Percentiles rank a stretch among this genome's conserved stretches.
phyloP scores from a whole-genome alignment of 2,113 vertebrate genomes.

The Sylvia atricapilla region DNA sequence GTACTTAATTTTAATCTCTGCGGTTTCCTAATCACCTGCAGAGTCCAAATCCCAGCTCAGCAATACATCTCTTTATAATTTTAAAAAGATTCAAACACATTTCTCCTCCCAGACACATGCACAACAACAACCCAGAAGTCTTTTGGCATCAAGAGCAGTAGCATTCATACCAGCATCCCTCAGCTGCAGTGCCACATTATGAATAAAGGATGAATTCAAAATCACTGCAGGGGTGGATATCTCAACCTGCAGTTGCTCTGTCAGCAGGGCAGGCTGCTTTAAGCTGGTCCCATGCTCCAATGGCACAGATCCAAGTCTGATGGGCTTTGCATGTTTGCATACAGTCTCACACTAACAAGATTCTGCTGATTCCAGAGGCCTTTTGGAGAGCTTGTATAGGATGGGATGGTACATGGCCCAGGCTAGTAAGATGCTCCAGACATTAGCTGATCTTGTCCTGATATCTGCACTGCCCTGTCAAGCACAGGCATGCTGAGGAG shows the following conservation, averaged over 20 bases:
- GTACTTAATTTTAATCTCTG: not conserved
- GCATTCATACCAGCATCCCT: not conserved
- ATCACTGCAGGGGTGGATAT: not conserved
- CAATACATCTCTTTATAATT: not conserved
- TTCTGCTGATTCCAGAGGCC: not conserved
- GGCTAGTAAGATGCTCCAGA: not conserved
- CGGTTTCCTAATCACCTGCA: not conserved
- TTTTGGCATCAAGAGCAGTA: not conserved
- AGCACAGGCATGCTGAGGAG: not conserved
- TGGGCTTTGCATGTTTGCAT: rapidly evolving
- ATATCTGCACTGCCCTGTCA: not conserved
- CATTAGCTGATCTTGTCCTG: not conserved
- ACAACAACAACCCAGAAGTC: not conserved
- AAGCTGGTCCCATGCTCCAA: rapidly evolving
- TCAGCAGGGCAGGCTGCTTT: not conserved
- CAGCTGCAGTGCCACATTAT: not conserved
- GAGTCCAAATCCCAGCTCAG: not conserved
- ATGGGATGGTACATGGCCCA: rapidly evolving
- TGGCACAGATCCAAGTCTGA: not conserved
- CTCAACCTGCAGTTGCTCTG: not conserved
- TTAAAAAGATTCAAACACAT: not conserved
- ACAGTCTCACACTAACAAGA: not conserved
- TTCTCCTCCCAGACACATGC: not conserved
- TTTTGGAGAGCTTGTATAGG: not conserved
- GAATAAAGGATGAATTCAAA: not conserved